These are phyloP conservation scores for Danionella cerebrum DNA, from an alignment of 2,113 vertebrate genomes.

Conservation along the genomic window DNA sequence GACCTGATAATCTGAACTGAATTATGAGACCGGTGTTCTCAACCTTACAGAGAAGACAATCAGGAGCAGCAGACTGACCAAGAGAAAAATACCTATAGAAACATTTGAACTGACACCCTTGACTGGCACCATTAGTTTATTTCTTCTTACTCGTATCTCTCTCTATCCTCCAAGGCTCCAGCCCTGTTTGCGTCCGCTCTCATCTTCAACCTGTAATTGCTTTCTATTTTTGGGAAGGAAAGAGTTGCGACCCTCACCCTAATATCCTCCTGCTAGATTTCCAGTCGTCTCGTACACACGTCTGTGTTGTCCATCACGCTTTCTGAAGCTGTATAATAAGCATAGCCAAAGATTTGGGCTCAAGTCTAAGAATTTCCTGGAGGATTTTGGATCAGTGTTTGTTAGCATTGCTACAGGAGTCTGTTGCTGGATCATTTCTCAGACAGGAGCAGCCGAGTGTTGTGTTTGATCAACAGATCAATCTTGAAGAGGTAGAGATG, in stretches of 20 bases:
- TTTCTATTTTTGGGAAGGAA: slow-evolving; percentile 51
- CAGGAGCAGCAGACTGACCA: too few relatives aligned
- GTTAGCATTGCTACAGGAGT: not conserved
- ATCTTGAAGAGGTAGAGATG: too few relatives aligned
- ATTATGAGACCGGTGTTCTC: too few relatives aligned
- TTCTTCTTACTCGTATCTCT: not conserved
- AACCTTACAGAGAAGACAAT: too few relatives aligned
- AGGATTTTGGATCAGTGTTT: slow-evolving; percentile 2
- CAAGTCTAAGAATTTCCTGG: not conserved
- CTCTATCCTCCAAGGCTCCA: slow-evolving; percentile 9
- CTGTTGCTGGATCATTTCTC: too few relatives aligned
- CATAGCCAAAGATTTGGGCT: not conserved
- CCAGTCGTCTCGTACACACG: slow-evolving; percentile 5
- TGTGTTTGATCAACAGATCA: too few relatives aligned
- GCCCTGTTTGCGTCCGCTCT: slow-evolving; percentile 16
- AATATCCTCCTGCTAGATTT: slow-evolving; percentile 62
- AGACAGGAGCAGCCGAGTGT: too few relatives aligned
- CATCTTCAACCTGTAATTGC: slow-evolving; percentile 50
- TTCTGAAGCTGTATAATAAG: slow-evolving; percentile 4
- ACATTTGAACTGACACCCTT: too few relatives aligned
- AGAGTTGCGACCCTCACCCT: slow-evolving; percentile 60
- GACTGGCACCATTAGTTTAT: not conserved
- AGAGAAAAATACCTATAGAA: not conserved
- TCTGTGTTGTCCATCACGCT: not conserved
- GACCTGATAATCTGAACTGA: too few relatives aligned